Percentiles rank a stretch among this genome's conserved stretches.
These are phyloP conservation scores for Campylomormyrus numenius DNA, from an alignment of 2,113 vertebrate species.

Conservation along the genomic window DNA sequence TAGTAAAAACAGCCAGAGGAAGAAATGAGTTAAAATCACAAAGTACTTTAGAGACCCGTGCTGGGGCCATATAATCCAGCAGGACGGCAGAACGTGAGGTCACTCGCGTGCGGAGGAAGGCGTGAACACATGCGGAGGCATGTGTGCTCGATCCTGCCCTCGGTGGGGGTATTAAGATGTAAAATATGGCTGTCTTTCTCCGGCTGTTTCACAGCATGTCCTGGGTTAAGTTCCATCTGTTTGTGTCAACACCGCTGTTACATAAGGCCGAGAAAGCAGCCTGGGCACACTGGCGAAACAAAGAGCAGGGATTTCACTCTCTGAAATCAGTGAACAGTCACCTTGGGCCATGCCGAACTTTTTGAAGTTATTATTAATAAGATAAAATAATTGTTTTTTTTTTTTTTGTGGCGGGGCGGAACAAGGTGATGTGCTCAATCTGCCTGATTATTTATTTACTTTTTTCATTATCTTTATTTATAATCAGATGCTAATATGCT, in stretches of 20 bases:
- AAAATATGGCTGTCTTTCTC: conserved; percentile 37
- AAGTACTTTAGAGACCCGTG: background rate
- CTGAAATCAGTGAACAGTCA: background rate
- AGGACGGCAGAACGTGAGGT: background rate
- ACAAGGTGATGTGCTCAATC: background rate
- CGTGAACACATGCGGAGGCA: background rate
- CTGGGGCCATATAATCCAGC: background rate
- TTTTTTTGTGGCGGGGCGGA: background rate
- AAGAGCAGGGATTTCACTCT: background rate
- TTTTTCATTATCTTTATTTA: background rate
- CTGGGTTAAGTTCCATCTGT: conserved; percentile 40
- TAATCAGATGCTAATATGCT: background rate
- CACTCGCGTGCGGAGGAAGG: background rate
- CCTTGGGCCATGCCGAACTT: background rate
- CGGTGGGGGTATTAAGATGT: conserved; percentile 31
- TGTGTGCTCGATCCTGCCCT: conserved; percentile 9
- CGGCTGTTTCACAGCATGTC: conserved; percentile 29
- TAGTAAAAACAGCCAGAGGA: background rate
- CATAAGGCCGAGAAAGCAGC: conserved; percentile 26
- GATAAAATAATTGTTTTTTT: background rate
- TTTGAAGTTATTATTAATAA: background rate
- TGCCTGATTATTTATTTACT: background rate
- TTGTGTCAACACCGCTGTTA: conserved; percentile 38
- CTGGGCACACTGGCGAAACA: background rate
- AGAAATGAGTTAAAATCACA: background rate